Evolutionary conservation across 2,888 invertebrate species (phyloP), one percentile per base, ranked within the genome.

Genomic region (Agapostemon virescens): DNA sequence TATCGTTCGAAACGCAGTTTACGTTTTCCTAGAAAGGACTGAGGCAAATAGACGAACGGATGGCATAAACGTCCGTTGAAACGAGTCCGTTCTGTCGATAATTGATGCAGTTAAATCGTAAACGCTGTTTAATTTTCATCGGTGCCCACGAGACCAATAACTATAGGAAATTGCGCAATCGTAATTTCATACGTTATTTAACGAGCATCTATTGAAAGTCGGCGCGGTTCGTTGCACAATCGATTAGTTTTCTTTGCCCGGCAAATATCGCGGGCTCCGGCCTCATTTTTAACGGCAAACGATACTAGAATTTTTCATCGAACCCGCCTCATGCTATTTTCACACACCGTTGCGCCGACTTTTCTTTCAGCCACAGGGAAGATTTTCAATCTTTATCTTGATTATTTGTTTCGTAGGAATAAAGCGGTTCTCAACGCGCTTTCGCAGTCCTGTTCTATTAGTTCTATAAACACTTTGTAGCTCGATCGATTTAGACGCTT

Each of bases 51-150:
- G 26, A 9, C 26, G 20, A 40, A 26, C 40, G 40, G 33, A 40
- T 40, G 70, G 40, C n/a, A 61, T 45, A 64, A 72, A 72, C 49
- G 36, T 61, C 23, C 36, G 63, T 38, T 20, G 36, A 17, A 72
- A 72, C 64, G 33, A 64, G 64, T 64, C 36, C 64, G 63, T 64
- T 36, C 45, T 61, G 26, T 26, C 45, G 33, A 63, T 63, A 55
- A 74, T 68, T 38, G 73, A 40, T 30, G 67, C 73, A 30, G 73
- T 74, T 74, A 74, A 69, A 74, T 69, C 68, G 55, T 74, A 74
- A 74, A 74, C 69, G 36, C 64, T 30, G 68, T 42, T 74, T 58
- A 42, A 74, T 58, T 42, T 20, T 42, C 17, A 58, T 58, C 42
- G 20, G 23, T 30, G 23, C 33, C 30, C 23, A 42, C 33, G 15